Percentiles rank a stretch among this genome's conserved stretches.
These are phyloP conservation scores for Ambastaia sidthimunki DNA, from an alignment of 2,797 vertebrate species.

Conservation along the genomic window DNA sequence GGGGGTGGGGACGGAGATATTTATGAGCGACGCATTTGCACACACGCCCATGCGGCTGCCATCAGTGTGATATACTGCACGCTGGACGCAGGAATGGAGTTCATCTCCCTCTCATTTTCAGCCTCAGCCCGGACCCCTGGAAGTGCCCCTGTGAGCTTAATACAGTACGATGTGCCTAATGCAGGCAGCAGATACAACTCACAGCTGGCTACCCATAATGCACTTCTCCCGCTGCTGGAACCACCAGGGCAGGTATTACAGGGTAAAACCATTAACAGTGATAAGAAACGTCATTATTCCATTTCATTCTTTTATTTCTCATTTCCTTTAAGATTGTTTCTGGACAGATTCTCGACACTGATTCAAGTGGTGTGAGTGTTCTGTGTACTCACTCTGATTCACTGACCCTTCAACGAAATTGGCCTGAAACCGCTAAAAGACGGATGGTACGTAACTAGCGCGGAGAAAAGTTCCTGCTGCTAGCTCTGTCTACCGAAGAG, in stretches of 20 bases:
- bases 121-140: conserved; percentile 71
- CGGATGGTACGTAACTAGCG: background rate
- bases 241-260: conserved; percentile 46
- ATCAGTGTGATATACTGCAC: conserved; percentile 77
- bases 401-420: conserved; percentile 23
- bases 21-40: conserved; percentile 76
- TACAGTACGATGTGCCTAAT: conserved; percentile 66
- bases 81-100: conserved; percentile 73
- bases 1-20: conserved; percentile 70
- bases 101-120: conserved; percentile 78
- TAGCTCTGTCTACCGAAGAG: background rate
- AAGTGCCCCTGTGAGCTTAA: conserved; percentile 75
- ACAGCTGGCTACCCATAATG: conserved; percentile 34
- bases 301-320: conserved; percentile 7
- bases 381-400: conserved; percentile 34
- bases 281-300: conserved; percentile 17
- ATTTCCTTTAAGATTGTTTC: conserved; percentile 5
- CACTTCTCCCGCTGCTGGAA: conserved; percentile 31
- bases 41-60: conserved; percentile 71
- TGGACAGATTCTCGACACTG: conserved; percentile 6
- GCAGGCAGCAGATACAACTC: conserved; percentile 68
- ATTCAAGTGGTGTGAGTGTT: conserved; percentile 12
- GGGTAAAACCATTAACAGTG: conserved; percentile 62
- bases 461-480: conserved; percentile 4
- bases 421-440: conserved; percentile 18